Evolutionary conservation across 2,113 vertebrate species (phyloP).

Genomic region (Cichladusa arquata): DNA sequence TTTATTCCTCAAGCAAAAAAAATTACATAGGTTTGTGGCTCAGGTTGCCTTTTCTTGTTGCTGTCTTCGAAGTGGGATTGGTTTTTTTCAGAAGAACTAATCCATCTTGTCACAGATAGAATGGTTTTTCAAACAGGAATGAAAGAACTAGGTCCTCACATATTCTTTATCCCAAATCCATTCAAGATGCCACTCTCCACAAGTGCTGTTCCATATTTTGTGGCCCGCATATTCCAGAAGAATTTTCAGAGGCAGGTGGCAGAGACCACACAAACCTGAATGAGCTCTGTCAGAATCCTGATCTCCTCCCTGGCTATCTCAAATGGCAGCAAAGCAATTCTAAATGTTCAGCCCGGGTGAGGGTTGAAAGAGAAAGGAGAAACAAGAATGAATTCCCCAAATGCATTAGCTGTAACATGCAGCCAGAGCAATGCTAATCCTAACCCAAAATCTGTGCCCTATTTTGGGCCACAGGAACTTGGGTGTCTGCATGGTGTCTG

Average conservation of each 20-base stretch:
- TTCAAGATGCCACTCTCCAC: not conserved
- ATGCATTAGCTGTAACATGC: rapidly evolving
- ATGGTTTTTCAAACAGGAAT: not conserved
- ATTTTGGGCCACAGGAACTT: not conserved
- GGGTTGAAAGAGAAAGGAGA: not conserved
- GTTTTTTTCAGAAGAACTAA: not conserved
- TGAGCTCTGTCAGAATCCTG: not conserved
- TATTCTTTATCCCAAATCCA: not conserved
- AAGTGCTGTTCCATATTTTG: not conserved
- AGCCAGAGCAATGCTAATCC: not conserved
- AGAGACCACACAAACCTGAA: not conserved
- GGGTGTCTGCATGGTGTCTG: not conserved
- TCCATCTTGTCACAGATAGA: not conserved
- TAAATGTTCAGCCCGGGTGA: not conserved
- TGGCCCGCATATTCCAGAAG: not conserved
- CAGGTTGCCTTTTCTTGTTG: not conserved
- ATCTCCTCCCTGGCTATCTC: not conserved
- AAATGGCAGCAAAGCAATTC: not conserved
- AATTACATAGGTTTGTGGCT: not conserved
- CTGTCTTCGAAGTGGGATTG: not conserved
- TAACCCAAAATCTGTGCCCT: not conserved
- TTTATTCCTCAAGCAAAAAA: not conserved
- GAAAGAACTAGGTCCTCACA: not conserved
- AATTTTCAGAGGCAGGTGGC: not conserved
- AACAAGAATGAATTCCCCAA: not conserved